Conservation (phyloP, 2,113 vertebrate genomes). For the Larimichthys polyactis region DNA sequence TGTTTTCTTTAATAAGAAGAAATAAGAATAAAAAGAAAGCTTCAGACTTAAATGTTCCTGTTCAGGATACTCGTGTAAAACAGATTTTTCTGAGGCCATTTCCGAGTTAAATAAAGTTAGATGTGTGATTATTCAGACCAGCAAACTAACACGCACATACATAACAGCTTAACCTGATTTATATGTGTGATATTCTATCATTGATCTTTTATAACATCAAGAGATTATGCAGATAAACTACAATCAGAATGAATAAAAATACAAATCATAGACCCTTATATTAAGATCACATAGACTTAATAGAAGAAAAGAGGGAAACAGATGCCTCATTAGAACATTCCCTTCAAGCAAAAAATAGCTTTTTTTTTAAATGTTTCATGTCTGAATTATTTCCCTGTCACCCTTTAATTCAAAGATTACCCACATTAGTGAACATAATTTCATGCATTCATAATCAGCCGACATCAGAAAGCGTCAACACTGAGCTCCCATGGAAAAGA, state of each 20-base stretch:
- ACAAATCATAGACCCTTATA: background rate
- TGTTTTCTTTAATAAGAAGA: background rate
- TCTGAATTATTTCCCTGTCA: background rate
- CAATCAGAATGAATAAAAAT: background rate
- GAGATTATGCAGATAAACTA: too few species aligned
- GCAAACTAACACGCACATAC: background rate
- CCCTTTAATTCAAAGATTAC: background rate
- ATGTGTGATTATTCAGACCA: background rate
- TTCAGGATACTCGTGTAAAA: background rate
- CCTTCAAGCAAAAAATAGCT: too few species aligned
- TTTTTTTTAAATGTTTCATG: background rate
- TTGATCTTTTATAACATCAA: background rate
- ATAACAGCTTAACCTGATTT: background rate
- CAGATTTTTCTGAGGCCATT: background rate
- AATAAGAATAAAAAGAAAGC: background rate
- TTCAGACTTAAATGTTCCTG: background rate
- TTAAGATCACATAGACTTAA: background rate
- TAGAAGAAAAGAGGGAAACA: background rate
- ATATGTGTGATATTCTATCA: background rate
- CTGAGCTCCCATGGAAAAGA: constrained; percentile 22
- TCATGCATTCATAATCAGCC: background rate
- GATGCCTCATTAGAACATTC: background rate
- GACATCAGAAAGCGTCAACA: background rate
- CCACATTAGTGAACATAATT: background rate
- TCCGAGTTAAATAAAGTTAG: background rate